Base-by-base conservation (phyloP, 2,888 invertebrate species). In the Protula sp. region DNA sequence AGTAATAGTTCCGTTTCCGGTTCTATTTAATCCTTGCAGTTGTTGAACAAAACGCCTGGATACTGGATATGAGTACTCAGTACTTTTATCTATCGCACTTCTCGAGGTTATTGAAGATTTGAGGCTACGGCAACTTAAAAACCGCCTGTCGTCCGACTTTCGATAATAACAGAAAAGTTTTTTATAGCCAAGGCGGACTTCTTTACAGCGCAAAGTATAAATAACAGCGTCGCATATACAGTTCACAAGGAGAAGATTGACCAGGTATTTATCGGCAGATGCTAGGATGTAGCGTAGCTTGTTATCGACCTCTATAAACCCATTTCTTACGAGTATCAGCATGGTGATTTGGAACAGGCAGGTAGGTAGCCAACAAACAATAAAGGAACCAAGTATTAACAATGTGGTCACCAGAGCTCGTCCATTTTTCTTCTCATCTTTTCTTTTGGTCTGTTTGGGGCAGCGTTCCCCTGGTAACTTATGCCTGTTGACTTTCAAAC, bases 401-500 rank as follows among this genome's bases (percentile, higher is more conserved):
- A 38, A 19, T 9, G 38, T 38, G 9, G 38, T 38, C 9, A 38
- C 38, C 38, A 38, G 38, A 14, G 38, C 38, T 19, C 19, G 9
- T 38, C 38, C 19, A 19, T 19, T 38, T 9, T 38, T 9, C 19
- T 38, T 38, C 19, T 38, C 38, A 14, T 38, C 38, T 38, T 19
- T 38, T 19, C 19, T 38, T 19, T 19, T 9, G 38, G 9, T 14
- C 9, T 38, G 19, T 14, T 19, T 14, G 9, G 19, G 9, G 9
- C 19, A 19, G 38, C 38, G 9, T 14, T 38, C 38, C 9, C 38
- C 38, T 14, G 38, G 38, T 38, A 19, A 9, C 19, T 19, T 38
- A 19, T 38, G 38, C 38, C 19, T 38, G 9, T 19, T 9, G 9
- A 38, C 38, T 38, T 38, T 38, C 38, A 19, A 50, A 59, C 69